Evolutionary conservation across 2,797 vertebrate species (phyloP), one percentile per base, ranked within the genome.

Genomic region (Anniella stebbinsi): DNA sequence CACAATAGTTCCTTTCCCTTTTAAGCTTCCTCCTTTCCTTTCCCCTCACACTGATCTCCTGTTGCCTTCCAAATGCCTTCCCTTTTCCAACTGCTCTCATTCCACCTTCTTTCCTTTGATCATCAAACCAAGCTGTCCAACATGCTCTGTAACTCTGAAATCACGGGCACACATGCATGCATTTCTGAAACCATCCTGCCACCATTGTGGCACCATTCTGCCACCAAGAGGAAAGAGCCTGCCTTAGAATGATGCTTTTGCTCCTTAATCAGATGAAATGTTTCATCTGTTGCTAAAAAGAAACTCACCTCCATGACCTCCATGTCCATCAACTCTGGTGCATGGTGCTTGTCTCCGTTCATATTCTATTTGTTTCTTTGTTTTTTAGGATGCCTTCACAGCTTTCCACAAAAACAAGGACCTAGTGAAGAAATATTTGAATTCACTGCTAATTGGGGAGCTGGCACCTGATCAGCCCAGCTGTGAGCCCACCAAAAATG

Each of bases 401-500:
- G 91, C 91, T 92, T 97, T 87, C 93, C 76, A 8, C 80, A 63
- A 88, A 0, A 73, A 96, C 6, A 80, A 72, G 13, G 88, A 91
- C 1, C 0, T 93, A 25, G 95, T 95, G 51, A 89, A 57, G 10
- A 90, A 96, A 76, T 97, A 97, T 85, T 82, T 97, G 83, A 96
- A 94, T 36, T 82, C 96, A 1, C 94, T 97, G 84, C 94, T 97
- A 76, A 96, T 97, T 0, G 97, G 97, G 84, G 97, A 98, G 72
- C 91, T 98, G 94, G 95, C 96, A 2, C 94, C 96, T 11, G 96
- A 91, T 86, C 95, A 97, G 5, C 96, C 97, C 86, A 97, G 92
- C 93, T 96, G 95, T 72, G 97, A 98, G 92, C 93, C 93, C 69
- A 95, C 96, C 75, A 98, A 98, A 96, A 96, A 96, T 30, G 97